Evolutionary conservation across 2,888 invertebrate species (phyloP).

Genomic region (Thereva unica): DNA sequence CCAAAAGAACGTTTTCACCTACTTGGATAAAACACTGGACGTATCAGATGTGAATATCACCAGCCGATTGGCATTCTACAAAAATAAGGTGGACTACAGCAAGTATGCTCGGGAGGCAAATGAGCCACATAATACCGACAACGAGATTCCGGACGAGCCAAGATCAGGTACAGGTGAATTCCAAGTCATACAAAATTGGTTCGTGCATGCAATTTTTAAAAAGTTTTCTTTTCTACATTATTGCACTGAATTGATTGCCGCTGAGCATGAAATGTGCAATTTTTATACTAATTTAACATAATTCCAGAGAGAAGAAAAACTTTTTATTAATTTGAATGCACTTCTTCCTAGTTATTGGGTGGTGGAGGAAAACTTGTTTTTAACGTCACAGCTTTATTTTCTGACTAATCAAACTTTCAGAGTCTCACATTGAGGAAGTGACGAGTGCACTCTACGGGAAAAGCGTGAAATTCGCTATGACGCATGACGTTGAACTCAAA

Average conservation of each 20-base stretch:
- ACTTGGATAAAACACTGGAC: conserved; percentile 69
- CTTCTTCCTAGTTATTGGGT: too few species aligned
- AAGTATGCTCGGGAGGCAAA: conserved; percentile 64
- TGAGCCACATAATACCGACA: conserved; percentile 43
- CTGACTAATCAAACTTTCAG: conserved; percentile 46
- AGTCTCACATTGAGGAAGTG: conserved; percentile 74
- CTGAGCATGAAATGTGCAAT: background rate
- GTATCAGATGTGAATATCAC: conserved; percentile 69
- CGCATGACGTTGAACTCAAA: conserved; percentile 74
- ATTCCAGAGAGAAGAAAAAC: background rate
- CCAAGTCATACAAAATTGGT: too few species aligned
- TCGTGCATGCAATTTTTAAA: background rate
- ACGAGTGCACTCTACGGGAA: conserved; percentile 72
- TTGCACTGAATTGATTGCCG: background rate
- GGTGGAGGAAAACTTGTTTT: background rate
- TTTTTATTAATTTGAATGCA: background rate
- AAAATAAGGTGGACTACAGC: conserved; percentile 66
- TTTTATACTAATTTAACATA: background rate
- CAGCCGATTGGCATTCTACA: conserved; percentile 67
- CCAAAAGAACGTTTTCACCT: conserved; percentile 76
- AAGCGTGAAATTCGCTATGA: conserved; percentile 73
- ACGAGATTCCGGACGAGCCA: conserved; percentile 48
- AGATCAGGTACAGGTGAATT: conserved; percentile 47
- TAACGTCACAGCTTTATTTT: conserved; percentile 14
- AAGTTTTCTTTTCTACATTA: background rate